A percentile compares a stretch with the other conserved stretches of the same genome.
Evolutionary conservation across 2,113 vertebrate genomes (phyloP).

Genomic region (Pangasianodon gigas): DNA sequence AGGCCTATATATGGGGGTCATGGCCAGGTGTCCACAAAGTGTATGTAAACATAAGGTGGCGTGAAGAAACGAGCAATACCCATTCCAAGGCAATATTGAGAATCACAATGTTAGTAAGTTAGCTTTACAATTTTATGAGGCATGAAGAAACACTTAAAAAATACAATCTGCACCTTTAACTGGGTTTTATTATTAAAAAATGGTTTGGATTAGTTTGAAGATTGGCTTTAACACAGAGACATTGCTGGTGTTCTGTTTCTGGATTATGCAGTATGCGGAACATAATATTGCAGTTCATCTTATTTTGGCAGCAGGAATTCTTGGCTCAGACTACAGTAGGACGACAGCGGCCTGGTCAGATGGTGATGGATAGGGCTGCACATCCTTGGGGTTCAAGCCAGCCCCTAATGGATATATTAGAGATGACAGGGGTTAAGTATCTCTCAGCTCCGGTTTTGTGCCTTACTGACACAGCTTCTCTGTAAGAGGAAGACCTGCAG

Average conservation of each 20-base stretch:
- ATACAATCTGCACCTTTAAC: background rate
- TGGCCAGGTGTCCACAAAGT: background rate
- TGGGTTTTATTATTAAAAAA: background rate
- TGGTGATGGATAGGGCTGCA: slow-evolving; percentile 82
- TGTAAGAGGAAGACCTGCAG: slow-evolving; percentile 2
- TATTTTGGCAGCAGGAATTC: background rate
- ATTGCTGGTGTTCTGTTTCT: background rate
- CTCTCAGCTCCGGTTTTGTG: slow-evolving; percentile 44
- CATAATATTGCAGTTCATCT: slow-evolving; percentile 11
- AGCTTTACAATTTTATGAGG: background rate
- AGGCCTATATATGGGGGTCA: background rate
- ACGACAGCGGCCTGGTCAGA: slow-evolving; percentile 73
- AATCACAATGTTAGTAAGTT: background rate
- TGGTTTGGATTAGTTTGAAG: background rate
- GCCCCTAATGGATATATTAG: slow-evolving; percentile 65
- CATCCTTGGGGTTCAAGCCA: slow-evolving; percentile 80
- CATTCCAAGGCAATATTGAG: background rate
- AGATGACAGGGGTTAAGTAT: slow-evolving; percentile 61
- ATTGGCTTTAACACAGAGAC: background rate
- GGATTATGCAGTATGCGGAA: slow-evolving; percentile 3
- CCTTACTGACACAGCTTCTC: slow-evolving; percentile 41
- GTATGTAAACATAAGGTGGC: background rate
- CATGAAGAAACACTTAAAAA: background rate
- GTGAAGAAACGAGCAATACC: background rate
- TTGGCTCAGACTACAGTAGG: slow-evolving; percentile 1